A percentile compares a stretch with the other conserved stretches of the same genome.
Conservation (phyloP, 2,888 invertebrate species). For the Volucella bombylans region DNA sequence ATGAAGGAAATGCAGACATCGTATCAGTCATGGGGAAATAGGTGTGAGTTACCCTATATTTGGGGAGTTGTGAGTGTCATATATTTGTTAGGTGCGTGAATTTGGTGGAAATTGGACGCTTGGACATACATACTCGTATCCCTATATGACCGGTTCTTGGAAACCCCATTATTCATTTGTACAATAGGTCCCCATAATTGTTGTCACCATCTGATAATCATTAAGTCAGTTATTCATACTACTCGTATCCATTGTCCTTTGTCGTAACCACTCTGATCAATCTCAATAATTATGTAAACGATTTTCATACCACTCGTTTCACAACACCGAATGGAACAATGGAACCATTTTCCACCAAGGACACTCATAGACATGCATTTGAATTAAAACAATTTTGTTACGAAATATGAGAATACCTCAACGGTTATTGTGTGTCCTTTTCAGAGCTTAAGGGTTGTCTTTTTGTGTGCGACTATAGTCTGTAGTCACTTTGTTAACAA, state of each 20-base stretch:
- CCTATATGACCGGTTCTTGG: too few species aligned
- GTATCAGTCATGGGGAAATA: background rate
- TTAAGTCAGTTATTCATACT: too few species aligned
- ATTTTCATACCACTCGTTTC: constrained; percentile 21
- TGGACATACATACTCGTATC: too few species aligned
- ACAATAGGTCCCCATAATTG: too few species aligned
- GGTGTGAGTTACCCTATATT: background rate
- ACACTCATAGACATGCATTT: constrained; percentile 15
- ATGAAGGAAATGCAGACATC: too few species aligned
- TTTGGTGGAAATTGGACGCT: too few species aligned
- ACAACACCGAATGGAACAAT: background rate
- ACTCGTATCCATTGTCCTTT: background rate
- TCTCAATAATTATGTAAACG: constrained; percentile 38
- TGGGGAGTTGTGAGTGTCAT: too few species aligned
- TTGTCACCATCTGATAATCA: too few species aligned
- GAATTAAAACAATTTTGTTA: constrained; percentile 15
- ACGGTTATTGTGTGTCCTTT: constrained; percentile 26
- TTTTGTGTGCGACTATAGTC: constrained; percentile 3
- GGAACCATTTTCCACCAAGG: background rate
- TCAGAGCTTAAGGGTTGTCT: constrained; percentile 43
- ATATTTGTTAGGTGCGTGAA: too few species aligned
- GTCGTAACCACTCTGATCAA: constrained; percentile 1
- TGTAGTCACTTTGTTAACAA: constrained; percentile 44
- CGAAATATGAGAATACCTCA: background rate
- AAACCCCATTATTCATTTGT: too few species aligned